Conservation (phyloP, 1,140 invertebrate genomes). For the Tetramorium simillimum region DNA sequence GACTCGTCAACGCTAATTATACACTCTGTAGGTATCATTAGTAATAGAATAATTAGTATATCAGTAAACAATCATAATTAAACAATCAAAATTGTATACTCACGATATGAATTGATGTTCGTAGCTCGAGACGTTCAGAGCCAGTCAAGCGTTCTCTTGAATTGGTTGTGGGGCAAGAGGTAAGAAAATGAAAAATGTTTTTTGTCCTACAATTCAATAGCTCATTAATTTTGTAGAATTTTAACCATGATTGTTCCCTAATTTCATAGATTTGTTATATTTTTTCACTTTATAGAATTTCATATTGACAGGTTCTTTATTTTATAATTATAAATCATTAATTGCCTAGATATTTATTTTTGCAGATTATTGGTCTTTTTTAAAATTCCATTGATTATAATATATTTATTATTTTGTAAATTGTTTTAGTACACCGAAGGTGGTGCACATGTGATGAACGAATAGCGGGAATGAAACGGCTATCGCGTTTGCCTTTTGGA, state of each 20-base stretch:
- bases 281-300: background rate
- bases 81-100: background rate
- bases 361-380: background rate
- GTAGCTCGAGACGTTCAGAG: conserved; percentile 91
- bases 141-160: conserved; percentile 91
- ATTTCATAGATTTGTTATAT: background rate
- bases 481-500: conserved; percentile 76
- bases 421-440: conserved; percentile 81
- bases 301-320: background rate
- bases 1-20: conserved; percentile 89
- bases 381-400: background rate
- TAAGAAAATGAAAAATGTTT: conserved; percentile 62
- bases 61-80: background rate
- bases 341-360: background rate
- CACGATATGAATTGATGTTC: conserved; percentile 72
- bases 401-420: background rate
- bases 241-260: background rate
- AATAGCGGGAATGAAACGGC: conserved; percentile 66
- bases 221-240: background rate
- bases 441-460: conserved; percentile 84
- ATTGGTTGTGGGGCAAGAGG: conserved; percentile 91
- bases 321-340: background rate
- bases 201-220: background rate
- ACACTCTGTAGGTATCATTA: conserved; percentile 88
- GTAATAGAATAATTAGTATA: background rate